A percentile compares a stretch with the other conserved stretches of the same genome.
Conservation (phyloP, 2,113 vertebrate species). For the Neodontobutis hainanensis region DNA sequence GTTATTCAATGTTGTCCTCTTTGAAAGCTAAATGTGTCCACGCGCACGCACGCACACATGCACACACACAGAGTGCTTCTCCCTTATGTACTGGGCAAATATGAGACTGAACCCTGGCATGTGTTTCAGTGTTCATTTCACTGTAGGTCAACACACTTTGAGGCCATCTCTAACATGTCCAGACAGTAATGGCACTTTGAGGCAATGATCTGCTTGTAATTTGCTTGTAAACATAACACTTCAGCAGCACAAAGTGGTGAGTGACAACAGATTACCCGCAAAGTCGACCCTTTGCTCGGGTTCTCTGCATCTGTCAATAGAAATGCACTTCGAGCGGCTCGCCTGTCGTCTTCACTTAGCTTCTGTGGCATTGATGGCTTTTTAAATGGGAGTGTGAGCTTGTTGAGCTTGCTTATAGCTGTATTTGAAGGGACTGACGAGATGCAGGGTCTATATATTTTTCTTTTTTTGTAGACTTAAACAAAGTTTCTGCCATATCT, state of each 20-base stretch:
- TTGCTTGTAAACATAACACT: background rate
- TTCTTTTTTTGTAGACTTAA: conserved; percentile 1
- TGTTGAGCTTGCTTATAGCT: conserved; percentile 8
- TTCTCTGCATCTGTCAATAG: conserved; percentile 60
- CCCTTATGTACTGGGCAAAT: too few relatives aligned
- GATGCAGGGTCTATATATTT: background rate
- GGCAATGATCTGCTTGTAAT: too few relatives aligned
- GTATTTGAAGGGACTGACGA: conserved; percentile 8
- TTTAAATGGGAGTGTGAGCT: conserved; percentile 16
- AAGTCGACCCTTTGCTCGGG: conserved; percentile 48
- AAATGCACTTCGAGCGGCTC: conserved; percentile 41
- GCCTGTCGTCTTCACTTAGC: conserved; percentile 59
- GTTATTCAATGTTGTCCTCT: too few relatives aligned
- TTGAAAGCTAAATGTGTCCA: too few relatives aligned
- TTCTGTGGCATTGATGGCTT: conserved; percentile 40
- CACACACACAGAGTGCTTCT: too few relatives aligned
- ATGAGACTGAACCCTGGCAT: too few relatives aligned
- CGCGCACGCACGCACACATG: too few relatives aligned
- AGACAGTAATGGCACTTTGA: too few relatives aligned
- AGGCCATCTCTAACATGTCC: too few relatives aligned
- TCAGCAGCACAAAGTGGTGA: conserved; percentile 6
- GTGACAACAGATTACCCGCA: conserved; percentile 37
- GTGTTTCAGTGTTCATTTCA: too few relatives aligned
- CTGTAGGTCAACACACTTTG: too few relatives aligned
- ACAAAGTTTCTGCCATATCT: background rate